Conservation (phyloP, 2,797 vertebrate species). For the Artibeus lituratus region DNA sequence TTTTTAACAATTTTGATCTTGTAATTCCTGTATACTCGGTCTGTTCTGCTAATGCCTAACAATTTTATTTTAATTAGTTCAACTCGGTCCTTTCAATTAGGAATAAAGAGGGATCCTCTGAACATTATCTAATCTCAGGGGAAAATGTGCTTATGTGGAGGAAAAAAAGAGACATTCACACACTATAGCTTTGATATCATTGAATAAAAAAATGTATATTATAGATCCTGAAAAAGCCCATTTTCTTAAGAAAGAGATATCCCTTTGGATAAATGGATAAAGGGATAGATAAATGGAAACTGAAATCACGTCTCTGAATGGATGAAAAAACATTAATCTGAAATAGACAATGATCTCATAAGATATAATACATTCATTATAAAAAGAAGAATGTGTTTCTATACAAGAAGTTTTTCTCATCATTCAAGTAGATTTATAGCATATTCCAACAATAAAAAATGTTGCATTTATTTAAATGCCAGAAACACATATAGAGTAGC, state of each 20-base stretch:
- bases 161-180: background rate
- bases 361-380: background rate
- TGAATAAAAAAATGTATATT: background rate
- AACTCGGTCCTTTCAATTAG: background rate
- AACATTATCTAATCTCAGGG: background rate
- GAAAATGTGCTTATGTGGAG: background rate
- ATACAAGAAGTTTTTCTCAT: background rate
- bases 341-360: background rate
- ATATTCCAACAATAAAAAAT: background rate
- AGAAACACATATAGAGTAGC: background rate
- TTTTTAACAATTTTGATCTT: background rate
- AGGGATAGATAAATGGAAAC: background rate
- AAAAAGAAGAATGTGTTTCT: background rate
- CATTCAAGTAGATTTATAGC: background rate
- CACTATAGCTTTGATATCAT: background rate
- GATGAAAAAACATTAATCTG: background rate
- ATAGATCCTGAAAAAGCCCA: background rate
- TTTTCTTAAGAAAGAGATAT: background rate
- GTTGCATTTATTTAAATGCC: background rate
- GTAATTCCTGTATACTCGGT: background rate
- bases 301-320: background rate
- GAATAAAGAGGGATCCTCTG: background rate
- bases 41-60: background rate
- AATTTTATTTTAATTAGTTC: background rate
- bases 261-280: background rate